These are phyloP conservation scores for Andrena flavipes DNA, from an alignment of 2,888 invertebrate species.

Conservation along the genomic window DNA sequence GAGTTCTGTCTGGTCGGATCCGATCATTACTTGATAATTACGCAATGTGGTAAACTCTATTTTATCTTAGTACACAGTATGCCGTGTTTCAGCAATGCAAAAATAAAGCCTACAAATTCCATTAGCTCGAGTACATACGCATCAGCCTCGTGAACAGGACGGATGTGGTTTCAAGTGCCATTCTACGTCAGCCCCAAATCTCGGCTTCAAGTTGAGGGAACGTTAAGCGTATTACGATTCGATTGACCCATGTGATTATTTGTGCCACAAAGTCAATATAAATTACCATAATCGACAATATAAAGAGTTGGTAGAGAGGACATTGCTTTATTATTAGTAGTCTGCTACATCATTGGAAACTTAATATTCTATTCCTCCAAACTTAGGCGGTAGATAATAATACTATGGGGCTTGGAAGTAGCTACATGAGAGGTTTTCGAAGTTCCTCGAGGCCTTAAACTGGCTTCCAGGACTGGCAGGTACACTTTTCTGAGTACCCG, in stretches of 20 bases:
- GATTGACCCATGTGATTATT: slow-evolving; percentile 23
- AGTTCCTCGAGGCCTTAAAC: neutral
- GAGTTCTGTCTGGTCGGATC: no score
- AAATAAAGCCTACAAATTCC: slow-evolving; percentile 9
- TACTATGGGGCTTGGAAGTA: neutral
- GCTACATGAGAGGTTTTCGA: neutral
- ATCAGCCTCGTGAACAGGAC: neutral
- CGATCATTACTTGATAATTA: neutral
- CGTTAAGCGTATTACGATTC: slow-evolving; percentile 45
- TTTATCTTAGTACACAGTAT: neutral
- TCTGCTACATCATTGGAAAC: neutral
- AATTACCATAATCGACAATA: neutral
- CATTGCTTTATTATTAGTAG: no score
- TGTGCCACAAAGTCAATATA: slow-evolving; percentile 10
- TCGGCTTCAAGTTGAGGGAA: slow-evolving; percentile 22
- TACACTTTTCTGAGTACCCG: slow-evolving; percentile 8
- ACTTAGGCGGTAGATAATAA: neutral
- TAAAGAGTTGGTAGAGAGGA: neutral
- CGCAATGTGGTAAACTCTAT: neutral
- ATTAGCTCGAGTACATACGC: neutral
- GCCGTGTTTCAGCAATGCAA: neutral
- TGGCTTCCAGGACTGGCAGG: neutral
- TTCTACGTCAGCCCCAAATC: slow-evolving; percentile 35
- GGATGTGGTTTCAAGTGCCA: slow-evolving; percentile 39
- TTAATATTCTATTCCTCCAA: neutral